Evolutionary conservation across 2,888 invertebrate genomes (phyloP), one percentile per base, ranked within the genome.

Genomic region (Aspidiotus destructor): DNA sequence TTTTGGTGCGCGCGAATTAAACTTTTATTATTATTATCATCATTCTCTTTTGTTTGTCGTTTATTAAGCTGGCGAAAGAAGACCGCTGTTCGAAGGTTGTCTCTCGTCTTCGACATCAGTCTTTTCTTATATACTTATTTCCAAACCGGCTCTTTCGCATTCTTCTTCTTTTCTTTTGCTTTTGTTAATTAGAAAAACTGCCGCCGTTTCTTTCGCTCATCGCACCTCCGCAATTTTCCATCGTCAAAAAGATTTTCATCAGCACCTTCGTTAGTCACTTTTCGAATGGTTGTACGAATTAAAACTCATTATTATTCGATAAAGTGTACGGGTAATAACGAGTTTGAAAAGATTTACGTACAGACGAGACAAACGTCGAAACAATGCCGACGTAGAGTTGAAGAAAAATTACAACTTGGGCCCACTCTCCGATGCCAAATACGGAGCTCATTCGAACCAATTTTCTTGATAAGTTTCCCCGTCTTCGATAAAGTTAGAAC

Each of bases 41-140:
- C 61, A 11, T 67, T 67, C 60, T 60, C 60, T 58, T 67, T 67
- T 67, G 67, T 67, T 67, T 60, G 67, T 17, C 60, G 58, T 67
- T 67, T 67, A 67, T 60, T 67, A 67, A 67, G 67, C 58, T 67
- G 48, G 40, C 28, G 28, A 57, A 65, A 55, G 55, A 55, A 55
- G 17, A 65, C 48, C n/a, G 48, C 48, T 28, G 28, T 28, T 28
- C 28, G 28, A 28, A 28, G 28, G 28, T 28, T 28, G 28, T 28
- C 28, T 28, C 28, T 28, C 28, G 28, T 28, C 28, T 48, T 48
- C 48, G n/a, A 28, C 48, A 13, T 48, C 48, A 13, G 10, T 48
- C 48, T 48, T 48, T 48, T n/a, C 10, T 11, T n/a, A n/a, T 48
- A 48, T 44, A 3, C 6, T 48, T 48, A 48, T 48, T 48, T n/a